These are phyloP conservation scores for Hymenopus coronatus DNA, from an alignment of 2,888 invertebrate genomes.

Conservation along the genomic window DNA sequence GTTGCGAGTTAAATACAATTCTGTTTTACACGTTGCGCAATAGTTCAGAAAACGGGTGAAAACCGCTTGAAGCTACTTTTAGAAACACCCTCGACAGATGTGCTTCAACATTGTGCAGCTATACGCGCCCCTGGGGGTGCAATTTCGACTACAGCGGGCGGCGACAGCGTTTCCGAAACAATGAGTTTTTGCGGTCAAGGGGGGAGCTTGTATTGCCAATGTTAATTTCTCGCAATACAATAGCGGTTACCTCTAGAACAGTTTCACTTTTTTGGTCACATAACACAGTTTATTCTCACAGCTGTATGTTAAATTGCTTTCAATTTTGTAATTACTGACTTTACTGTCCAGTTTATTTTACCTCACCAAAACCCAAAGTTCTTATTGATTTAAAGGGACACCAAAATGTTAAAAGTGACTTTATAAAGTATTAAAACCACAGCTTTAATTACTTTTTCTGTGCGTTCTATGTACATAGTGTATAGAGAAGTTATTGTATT, in stretches of 20 bases:
- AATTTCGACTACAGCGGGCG: neutral
- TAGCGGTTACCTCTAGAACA: neutral
- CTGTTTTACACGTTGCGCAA: too few relatives aligned
- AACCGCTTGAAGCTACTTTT: neutral
- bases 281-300: neutral
- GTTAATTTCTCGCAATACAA: neutral
- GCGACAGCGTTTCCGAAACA: neutral
- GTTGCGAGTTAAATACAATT: too few relatives aligned
- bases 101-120: neutral
- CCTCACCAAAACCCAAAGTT: too few relatives aligned
- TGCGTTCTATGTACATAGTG: too few relatives aligned
- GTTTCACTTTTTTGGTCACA: neutral
- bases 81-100: neutral
- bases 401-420: too few relatives aligned
- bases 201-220: neutral
- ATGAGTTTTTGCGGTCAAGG: neutral
- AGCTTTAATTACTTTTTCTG: too few relatives aligned
- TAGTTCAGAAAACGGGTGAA: neutral
- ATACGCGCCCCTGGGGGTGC: neutral
- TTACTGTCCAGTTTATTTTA: too few relatives aligned
- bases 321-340: neutral
- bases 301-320: neutral
- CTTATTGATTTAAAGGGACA: too few relatives aligned
- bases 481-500: too few relatives aligned
- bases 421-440: too few relatives aligned